These are phyloP conservation scores for Hydra vulgaris DNA, from an alignment of 30 jellyfish, hydroid and myxozoan genomes.

Conservation along the genomic window DNA sequence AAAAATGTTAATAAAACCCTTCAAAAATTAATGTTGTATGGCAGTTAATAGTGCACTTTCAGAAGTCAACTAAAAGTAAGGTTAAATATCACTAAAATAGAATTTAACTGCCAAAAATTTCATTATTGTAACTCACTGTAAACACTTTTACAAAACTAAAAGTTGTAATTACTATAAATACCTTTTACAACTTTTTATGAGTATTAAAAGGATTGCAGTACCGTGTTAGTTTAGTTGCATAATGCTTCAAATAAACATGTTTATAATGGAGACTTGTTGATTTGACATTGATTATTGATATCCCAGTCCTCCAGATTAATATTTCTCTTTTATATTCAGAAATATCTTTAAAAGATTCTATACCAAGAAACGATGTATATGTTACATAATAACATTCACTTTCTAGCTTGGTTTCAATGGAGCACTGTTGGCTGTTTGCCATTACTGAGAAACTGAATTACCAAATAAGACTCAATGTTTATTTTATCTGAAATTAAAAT, in stretches of 20 bases:
- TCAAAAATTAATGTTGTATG: neutral
- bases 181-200: neutral
- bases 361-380: neutral
- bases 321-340: neutral
- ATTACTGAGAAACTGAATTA: neutral
- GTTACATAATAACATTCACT: neutral
- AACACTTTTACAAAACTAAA: neutral
- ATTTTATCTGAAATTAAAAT: neutral
- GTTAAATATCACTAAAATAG: neutral
- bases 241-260: neutral
- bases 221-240: neutral
- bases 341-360: neutral
- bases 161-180: neutral
- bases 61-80: neutral
- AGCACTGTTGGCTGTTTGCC: neutral
- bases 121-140: neutral
- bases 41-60: neutral
- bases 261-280: neutral
- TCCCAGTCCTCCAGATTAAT: neutral
- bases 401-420: neutral
- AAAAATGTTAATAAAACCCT: neutral
- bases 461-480: neutral
- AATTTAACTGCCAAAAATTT: neutral
- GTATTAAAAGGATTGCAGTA: neutral
- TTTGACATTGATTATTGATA: neutral